phyloP scores from a whole-genome alignment of 1,140 invertebrate species.

The Lycorma delicatula region DNA sequence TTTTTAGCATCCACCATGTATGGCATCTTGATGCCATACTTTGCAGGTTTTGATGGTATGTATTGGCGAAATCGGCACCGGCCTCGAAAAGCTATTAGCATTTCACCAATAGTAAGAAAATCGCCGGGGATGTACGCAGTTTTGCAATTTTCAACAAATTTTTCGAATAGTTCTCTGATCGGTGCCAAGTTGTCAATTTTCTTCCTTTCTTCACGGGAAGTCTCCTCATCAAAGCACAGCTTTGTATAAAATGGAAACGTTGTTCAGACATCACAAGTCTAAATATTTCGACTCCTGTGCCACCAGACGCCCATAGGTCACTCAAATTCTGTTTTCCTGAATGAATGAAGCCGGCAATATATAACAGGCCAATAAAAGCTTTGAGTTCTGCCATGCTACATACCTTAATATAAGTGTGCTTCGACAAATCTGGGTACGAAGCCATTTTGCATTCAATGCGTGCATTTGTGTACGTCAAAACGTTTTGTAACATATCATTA shows the following conservation, averaged over 20 bases:
- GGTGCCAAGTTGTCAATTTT: slow-evolving; percentile 23
- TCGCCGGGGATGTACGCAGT: slow-evolving; percentile 6
- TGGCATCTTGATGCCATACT: slow-evolving; percentile 40
- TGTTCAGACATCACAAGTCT: slow-evolving; percentile 7
- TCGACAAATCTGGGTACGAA: too few relatives aligned
- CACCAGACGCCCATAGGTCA: slow-evolving; percentile 16
- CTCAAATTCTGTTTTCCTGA: slow-evolving; percentile 11
- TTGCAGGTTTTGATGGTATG: slow-evolving; percentile 41
- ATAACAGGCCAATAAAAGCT: slow-evolving; percentile 16
- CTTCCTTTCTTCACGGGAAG: slow-evolving; percentile 18
- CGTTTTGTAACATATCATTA: too few relatives aligned
- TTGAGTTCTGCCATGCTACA: slow-evolving; percentile 19
- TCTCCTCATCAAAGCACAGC: slow-evolving; percentile 24
- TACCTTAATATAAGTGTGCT: too few relatives aligned
- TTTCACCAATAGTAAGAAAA: slow-evolving; percentile 16
- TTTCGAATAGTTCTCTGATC: slow-evolving; percentile 21
- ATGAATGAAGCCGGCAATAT: slow-evolving; percentile 14
- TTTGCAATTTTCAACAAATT: slow-evolving; percentile 18
- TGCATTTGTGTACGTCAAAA: too few relatives aligned
- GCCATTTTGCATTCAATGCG: too few relatives aligned
- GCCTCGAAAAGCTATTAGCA: slow-evolving; percentile 36
- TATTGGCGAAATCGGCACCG: slow-evolving; percentile 36
- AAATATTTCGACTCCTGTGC: slow-evolving; percentile 16
- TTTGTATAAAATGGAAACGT: slow-evolving; percentile 8
- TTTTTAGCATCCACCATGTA: slow-evolving; percentile 26